Base-by-base conservation (phyloP, 2,888 invertebrate genomes). In the Autographa pulchrina region DNA sequence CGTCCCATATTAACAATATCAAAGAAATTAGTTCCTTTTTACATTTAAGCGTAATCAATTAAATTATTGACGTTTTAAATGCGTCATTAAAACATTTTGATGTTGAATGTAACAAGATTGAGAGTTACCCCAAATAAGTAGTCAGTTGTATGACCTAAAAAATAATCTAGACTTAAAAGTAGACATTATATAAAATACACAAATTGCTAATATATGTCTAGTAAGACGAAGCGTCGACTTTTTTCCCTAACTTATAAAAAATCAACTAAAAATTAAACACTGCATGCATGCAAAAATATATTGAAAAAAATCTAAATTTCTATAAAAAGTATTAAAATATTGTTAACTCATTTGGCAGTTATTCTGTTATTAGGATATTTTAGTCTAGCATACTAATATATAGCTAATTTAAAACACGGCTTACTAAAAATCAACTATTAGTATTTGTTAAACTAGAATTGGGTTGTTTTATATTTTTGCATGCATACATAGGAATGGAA, bases 231-330 rank as follows among this genome's bases (percentile, higher is more conserved):
- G 70, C 72, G 74, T 71, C 65, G 69, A 65, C 25, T 72, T 73
- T 68, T 63, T 62, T 66, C 71, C 74, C 68, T 77, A 84, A 85
- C 86, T 77, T 73, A 74, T 71, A 78, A 72, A 62, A 78, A 78
- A 54, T 16, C 4, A 82, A 74, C 65, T 73, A 70, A 72, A 72
- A 48, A 48, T 69, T 25, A 62, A 68, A 18, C 2, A 8, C 0
- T 62, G 60, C 58, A 35, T 74, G 73, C 70, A 77, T 69, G 74
- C 74, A 80, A 68, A 80, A 68, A 80, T 67, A 71, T 59, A 56
- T 56, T 25, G 3, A 2, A 11, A 2, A 11, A 4, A 0, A 25
- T 20, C 3, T 5, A 0, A 2, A 3, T 41, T 41, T 18, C 8
- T 58, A 16, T 16, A 14, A 13, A 18, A 48, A 52, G 18, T 69